phyloP scores from a whole-genome alignment of 2,888 invertebrate species.

The Papilio demoleus region DNA sequence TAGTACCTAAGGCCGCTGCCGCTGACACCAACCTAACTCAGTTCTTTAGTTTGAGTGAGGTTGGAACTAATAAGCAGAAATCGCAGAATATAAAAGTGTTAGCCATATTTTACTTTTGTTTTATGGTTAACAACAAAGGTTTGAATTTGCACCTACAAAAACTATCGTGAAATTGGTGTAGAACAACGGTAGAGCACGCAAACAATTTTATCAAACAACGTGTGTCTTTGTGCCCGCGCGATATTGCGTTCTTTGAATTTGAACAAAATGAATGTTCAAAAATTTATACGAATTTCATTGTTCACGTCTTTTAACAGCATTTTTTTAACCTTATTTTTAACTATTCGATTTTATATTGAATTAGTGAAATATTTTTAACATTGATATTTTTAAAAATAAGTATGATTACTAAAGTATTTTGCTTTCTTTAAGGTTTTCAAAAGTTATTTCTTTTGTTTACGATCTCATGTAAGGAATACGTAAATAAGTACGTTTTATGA shows the following conservation, averaged over 20 bases:
- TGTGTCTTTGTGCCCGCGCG: not conserved
- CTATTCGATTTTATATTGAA: too few relatives aligned
- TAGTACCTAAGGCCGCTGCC: too few relatives aligned
- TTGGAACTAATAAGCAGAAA: too few relatives aligned
- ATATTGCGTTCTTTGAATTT: slow-evolving; percentile 1
- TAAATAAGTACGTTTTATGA: slow-evolving; percentile 29
- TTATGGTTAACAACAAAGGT: not conserved
- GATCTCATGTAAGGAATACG: slow-evolving; percentile 33
- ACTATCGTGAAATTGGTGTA: not conserved
- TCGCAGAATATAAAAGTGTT: too few relatives aligned
- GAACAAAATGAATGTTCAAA: not conserved
- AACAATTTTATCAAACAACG: slow-evolving; percentile 8
- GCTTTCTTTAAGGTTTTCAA: not conserved
- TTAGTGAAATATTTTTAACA: too few relatives aligned
- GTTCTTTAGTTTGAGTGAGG: too few relatives aligned
- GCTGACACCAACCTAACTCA: too few relatives aligned
- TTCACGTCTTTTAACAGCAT: too few relatives aligned
- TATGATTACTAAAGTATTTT: not conserved
- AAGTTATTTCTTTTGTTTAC: slow-evolving; percentile 25
- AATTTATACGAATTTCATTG: not conserved
- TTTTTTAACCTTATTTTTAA: too few relatives aligned
- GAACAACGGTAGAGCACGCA: slow-evolving; percentile 6
- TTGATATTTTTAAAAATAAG: not conserved
- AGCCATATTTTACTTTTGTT: too few relatives aligned
- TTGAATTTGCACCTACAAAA: not conserved